Evolutionary conservation across 2,888 invertebrate genomes (phyloP).

Genomic region (Heliconius ismenius): DNA sequence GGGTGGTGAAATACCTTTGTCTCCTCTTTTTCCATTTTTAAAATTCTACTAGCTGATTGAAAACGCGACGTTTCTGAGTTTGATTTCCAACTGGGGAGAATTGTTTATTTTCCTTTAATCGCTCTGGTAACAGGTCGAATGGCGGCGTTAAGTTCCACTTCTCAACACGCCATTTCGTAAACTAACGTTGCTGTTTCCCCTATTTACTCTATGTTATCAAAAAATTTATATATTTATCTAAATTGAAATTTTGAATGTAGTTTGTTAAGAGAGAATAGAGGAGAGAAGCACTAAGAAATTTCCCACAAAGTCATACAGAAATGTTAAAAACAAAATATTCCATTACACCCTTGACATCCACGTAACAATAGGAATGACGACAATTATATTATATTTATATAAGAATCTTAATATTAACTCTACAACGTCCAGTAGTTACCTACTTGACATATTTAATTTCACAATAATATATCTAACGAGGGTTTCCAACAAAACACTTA

Average conservation of each 20-base stretch:
- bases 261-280: too few relatives aligned
- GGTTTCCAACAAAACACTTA: slow-evolving; percentile 41
- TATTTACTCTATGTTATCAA: too few relatives aligned
- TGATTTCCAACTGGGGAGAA: background rate
- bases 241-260: too few relatives aligned
- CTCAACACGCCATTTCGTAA: too few relatives aligned
- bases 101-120: background rate
- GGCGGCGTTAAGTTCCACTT: too few relatives aligned
- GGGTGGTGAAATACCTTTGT: background rate
- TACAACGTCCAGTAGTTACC: background rate
- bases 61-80: background rate
- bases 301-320: too few relatives aligned
- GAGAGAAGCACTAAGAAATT: too few relatives aligned
- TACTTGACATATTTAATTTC: slow-evolving; percentile 18
- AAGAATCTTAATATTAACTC: background rate
- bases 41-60: background rate
- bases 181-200: too few relatives aligned
- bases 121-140: too few relatives aligned
- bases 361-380: background rate
- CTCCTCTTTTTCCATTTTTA: background rate
- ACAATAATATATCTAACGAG: slow-evolving; percentile 27
- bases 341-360: too few relatives aligned
- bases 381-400: background rate
- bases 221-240: too few relatives aligned
- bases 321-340: too few relatives aligned